Conservation (phyloP, 1,140 invertebrate species). For the Bombyx mandarina region DNA sequence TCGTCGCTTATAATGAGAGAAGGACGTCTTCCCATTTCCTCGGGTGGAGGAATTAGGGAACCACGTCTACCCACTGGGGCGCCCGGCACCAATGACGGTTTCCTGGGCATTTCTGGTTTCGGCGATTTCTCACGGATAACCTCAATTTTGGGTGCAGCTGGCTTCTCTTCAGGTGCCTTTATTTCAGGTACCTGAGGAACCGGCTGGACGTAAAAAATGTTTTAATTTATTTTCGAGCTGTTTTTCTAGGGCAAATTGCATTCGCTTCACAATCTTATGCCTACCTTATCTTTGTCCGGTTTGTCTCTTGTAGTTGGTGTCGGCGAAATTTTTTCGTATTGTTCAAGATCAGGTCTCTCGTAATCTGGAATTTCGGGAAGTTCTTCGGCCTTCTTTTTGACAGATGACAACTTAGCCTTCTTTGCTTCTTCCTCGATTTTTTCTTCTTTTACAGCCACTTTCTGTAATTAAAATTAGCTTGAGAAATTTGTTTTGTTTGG, state of each 20-base stretch:
- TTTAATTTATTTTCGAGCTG: not conserved
- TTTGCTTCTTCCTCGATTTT: conserved; percentile 54
- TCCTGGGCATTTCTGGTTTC: conserved; percentile 74
- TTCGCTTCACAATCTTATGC: not conserved
- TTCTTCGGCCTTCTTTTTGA: conserved; percentile 73
- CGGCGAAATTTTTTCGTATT: conserved; percentile 69
- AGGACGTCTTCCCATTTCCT: conserved; percentile 86
- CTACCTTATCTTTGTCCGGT: conserved; percentile 55
- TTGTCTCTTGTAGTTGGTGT: conserved; percentile 51
- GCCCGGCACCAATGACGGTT: conserved; percentile 84
- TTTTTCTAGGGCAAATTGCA: not conserved
- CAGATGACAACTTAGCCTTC: conserved; percentile 51
- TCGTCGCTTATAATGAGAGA: conserved; percentile 94
- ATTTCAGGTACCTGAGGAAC: conserved; percentile 79
- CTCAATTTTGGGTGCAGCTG: conserved; percentile 87
- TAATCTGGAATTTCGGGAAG: conserved; percentile 83
- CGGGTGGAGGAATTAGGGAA: conserved; percentile 86
- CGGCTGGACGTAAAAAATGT: conserved; percentile 25
- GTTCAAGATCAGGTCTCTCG: conserved; percentile 72
- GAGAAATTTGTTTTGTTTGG: no score
- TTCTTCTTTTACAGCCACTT: conserved; percentile 57
- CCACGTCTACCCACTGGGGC: conserved; percentile 78
- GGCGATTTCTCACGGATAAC: conserved; percentile 85
- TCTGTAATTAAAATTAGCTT: conserved; percentile 34
- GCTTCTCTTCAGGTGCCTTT: conserved; percentile 75